phyloP scores from a whole-genome alignment of 2,113 vertebrate genomes.

The Trichomycterus rosablanca region DNA sequence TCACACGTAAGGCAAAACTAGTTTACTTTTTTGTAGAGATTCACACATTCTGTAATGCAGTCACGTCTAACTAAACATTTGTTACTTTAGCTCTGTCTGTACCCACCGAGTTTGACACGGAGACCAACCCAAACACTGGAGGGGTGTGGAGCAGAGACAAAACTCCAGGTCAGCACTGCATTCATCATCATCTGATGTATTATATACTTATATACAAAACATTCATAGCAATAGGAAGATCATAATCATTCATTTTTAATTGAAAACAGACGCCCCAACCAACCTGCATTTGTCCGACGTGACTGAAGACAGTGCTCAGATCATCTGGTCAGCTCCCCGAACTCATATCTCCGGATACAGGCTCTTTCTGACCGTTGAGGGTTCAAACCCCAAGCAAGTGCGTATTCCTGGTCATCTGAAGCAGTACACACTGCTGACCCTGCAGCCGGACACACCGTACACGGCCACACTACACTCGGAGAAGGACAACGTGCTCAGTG shows the following conservation, averaged over 20 bases:
- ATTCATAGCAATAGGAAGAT: no score
- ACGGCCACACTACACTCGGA: conserved; percentile 73
- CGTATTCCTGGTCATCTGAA: conserved; percentile 67
- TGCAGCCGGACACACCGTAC: conserved; percentile 79
- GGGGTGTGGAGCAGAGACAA: conserved; percentile 82
- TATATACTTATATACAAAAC: no score
- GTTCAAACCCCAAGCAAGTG: conserved; percentile 75
- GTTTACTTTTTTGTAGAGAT: background rate
- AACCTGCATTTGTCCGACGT: conserved; percentile 76
- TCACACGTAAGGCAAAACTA: conserved; percentile 73
- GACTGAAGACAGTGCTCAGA: conserved; percentile 73
- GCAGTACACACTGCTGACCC: conserved; percentile 73
- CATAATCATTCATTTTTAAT: background rate
- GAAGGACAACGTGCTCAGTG: conserved; percentile 73
- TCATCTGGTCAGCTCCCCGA: conserved; percentile 77
- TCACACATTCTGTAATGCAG: no score
- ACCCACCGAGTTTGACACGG: conserved; percentile 74
- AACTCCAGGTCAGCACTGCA: conserved; percentile 72
- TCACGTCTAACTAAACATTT: background rate
- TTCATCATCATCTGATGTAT: no score
- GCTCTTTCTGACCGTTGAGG: conserved; percentile 73
- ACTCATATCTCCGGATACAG: conserved; percentile 76
- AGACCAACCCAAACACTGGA: conserved; percentile 74
- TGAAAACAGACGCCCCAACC: conserved; percentile 81
- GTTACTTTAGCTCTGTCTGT: conserved; percentile 76